phyloP scores from a whole-genome alignment of 2,888 invertebrate species.

The Pterobdella sp. region DNA sequence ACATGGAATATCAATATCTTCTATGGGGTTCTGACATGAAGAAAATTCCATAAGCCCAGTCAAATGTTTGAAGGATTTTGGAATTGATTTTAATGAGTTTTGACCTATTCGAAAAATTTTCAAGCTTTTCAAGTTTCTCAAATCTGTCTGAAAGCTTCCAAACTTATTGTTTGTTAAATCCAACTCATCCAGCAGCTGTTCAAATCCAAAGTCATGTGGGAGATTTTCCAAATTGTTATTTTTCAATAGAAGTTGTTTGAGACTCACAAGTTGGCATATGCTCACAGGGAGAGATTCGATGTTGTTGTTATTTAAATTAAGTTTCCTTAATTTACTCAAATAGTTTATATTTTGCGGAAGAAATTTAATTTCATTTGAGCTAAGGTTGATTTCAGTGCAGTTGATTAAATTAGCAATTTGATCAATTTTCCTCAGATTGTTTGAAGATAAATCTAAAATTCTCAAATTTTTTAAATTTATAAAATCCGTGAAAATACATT shows the following conservation, averaged over 20 bases:
- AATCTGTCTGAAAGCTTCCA: conserved; percentile 42
- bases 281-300: conserved; percentile 44
- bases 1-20: conserved; percentile 5
- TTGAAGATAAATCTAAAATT: conserved; percentile 33
- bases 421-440: conserved; percentile 40
- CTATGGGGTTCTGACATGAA: neutral
- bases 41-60: conserved; percentile 2
- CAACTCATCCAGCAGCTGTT: conserved; percentile 43
- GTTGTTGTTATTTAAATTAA: conserved; percentile 45
- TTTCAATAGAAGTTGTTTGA: conserved; percentile 43
- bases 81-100: conserved; percentile 40
- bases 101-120: conserved; percentile 41
- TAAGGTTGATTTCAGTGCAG: conserved; percentile 41
- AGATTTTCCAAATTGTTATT: conserved; percentile 41
- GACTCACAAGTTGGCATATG: conserved; percentile 42
- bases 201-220: conserved; percentile 32
- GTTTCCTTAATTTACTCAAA: conserved; percentile 42
- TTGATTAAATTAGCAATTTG: conserved; percentile 29
- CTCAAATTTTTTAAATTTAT: conserved; percentile 42
- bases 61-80: neutral
- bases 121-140: conserved; percentile 42
- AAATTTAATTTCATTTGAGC: conserved; percentile 44
- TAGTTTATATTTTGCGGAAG: conserved; percentile 44
- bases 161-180: conserved; percentile 44
- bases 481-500: conserved; percentile 34